Evolutionary conservation across 2,888 invertebrate genomes (phyloP), one percentile per base, ranked within the genome.

Genomic region (Cremastinae sp.): DNA sequence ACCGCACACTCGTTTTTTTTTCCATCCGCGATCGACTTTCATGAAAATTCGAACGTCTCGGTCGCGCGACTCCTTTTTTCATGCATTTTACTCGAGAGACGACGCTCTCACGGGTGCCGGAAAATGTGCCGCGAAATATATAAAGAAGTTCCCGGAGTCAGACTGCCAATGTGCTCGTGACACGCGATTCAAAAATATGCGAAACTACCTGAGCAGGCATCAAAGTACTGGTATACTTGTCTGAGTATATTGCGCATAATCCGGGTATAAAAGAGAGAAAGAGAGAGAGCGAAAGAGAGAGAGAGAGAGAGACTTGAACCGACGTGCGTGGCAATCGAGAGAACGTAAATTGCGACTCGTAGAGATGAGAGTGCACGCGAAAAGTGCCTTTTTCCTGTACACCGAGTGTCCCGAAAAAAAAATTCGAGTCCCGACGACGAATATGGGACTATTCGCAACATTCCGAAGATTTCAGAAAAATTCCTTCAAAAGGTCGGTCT

Each of bases 371-470:
- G 69, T 54, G 54, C 14, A 54, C 8, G 12, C 18, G 47, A 38
- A 62, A 18, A 71, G 71, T 71, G 62, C 54, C 28, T 36, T 47
- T 54, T 36, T 54, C 41, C 10, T 20, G 14, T 38, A 14, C 10
- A 38, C 36, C 62, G 47, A n/a, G n/a, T n/a, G n/a, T n/a, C n/a
- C n/a, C n/a, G n/a, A n/a, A n/a, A n/a, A n/a, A n/a, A n/a, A n/a
- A n/a, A n/a, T n/a, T n/a, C n/a, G n/a, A n/a, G n/a, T n/a, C 54
- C 70, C 62, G 71, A 62, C 62, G 54, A 71, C 47, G 16, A 4
- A 20, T 22, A 10, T 18, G 38, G 10, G 51, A 58, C 12, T 12
- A 2, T 20, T 22, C 59, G 10, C 3, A 22, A 22, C 20, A 38
- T n/a, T 9, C 28, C 18, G 41, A n/a, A 18, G n/a, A 43, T n/a